Base-by-base conservation (phyloP, 2,888 invertebrate species). In the Hofmannophila pseudospretella region DNA sequence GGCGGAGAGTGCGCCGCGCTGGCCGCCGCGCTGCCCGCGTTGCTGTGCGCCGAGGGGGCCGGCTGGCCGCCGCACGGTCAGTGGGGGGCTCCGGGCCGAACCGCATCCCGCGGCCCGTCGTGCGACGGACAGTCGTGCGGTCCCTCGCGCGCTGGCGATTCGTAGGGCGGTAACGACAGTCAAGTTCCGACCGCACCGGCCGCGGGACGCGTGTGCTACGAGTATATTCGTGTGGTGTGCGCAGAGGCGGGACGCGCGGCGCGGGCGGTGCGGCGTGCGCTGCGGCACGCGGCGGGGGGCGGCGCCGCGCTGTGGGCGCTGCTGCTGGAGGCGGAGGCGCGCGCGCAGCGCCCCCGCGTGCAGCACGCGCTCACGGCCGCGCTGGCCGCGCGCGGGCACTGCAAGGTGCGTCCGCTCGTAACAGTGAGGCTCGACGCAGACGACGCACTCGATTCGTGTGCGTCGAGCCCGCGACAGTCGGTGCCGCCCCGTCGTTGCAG, bases 371-470 rank as follows among this genome's bases (percentile, higher is more conserved):
- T 33, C 33, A 4, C 32, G 39, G 33, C 32, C 47, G 29, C 36
- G 51, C 45, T 41, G 41, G 87, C 89, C 52, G 68, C 78, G 38
- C 91, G 90, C 4, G 77, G 61, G 12, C 46, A 48, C 38, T 49
- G 58, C 54, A 66, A 65, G 60, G 65, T 60, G 31, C n/a, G 40
- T 13, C 9, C 9, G 14, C 4, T 7, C 11, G 28, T 2, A n/a
- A n/a, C n/a, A n/a, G n/a, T n/a, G n/a, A n/a, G n/a, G 14, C 25
- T 8, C 10, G 5, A 9, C 4, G 25, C 25, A n/a, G 7, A 2
- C 25, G 4, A 5, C 9, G 9, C 9, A 4, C 9, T 9, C 25
- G 9, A 4, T 8, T 1, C n/a, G 14, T 8, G 12, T 28, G 7
- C 8, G 19, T 27, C 7, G 4, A 7, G 20, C 9, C 7, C 4